Conservation (phyloP, 2,113 vertebrate species). For the Hydrochoerus hydrochaeris region DNA sequence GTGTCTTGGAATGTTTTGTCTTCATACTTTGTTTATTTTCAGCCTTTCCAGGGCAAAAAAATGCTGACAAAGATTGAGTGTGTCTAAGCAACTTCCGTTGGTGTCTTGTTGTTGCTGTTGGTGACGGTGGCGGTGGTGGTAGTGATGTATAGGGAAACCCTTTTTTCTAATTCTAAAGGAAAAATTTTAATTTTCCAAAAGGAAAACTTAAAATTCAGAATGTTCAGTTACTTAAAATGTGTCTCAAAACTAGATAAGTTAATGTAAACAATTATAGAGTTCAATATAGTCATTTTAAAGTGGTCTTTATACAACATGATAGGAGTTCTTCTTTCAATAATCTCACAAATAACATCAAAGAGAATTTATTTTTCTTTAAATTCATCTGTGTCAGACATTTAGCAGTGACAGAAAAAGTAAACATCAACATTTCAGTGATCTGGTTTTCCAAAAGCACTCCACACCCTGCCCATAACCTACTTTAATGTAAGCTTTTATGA, state of each 20-base stretch:
- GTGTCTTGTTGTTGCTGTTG: no score
- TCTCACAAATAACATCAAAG: not conserved
- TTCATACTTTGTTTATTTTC: not conserved
- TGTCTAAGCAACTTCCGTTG: not conserved
- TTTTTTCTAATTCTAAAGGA: no score
- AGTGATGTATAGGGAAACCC: no score
- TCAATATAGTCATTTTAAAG: not conserved
- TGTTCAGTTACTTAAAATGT: slow-evolving; percentile 27
- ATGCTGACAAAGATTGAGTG: not conserved
- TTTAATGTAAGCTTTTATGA: not conserved
- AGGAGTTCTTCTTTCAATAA: not conserved
- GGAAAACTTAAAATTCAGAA: not conserved
- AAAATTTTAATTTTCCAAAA: no score
- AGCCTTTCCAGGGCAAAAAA: not conserved
- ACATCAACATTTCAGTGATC: not conserved
- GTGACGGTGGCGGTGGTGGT: no score
- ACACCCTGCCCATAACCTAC: not conserved
- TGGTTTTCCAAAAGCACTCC: not conserved
- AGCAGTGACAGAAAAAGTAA: slow-evolving; percentile 17
- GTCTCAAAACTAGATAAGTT: not conserved
- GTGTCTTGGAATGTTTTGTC: not conserved
- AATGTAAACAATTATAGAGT: not conserved
- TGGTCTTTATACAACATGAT: not conserved
- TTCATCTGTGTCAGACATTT: not conserved
- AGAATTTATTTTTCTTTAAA: not conserved